Evolutionary conservation across 2,888 invertebrate genomes (phyloP).

Genomic region (Heteromyza rotundicornis): DNA sequence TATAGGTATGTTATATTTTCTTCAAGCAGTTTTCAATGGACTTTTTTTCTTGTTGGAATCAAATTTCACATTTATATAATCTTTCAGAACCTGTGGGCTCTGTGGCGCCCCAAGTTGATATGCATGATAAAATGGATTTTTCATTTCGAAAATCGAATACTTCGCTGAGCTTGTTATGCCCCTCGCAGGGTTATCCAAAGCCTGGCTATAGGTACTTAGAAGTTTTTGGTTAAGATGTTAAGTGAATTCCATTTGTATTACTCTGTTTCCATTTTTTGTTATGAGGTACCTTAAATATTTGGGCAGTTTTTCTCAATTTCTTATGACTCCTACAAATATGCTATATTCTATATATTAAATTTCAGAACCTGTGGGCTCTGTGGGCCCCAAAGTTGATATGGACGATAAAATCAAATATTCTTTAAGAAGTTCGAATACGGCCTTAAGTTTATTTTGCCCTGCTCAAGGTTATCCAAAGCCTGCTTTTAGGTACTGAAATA

Average conservation of each 20-base stretch:
- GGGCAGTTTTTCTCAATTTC: no score
- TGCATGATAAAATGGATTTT: conserved; percentile 63
- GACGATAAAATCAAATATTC: conserved; percentile 61
- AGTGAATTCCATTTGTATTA: no score
- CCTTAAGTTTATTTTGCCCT: conserved; percentile 72
- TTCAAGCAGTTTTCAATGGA: conserved; percentile 36
- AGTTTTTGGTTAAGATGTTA: not conserved
- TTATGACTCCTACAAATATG: no score
- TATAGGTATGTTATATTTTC: conserved; percentile 57
- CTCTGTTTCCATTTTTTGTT: no score
- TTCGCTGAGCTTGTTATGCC: conserved; percentile 68
- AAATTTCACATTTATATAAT: not conserved
- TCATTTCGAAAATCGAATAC: conserved; percentile 54
- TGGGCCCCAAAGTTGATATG: conserved; percentile 67
- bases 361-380: conserved; percentile 64
- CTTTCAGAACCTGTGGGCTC: conserved; percentile 61
- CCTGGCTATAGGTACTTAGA: conserved; percentile 67
- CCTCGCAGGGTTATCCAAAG: conserved; percentile 73
- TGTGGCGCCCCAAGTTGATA: conserved; percentile 69
- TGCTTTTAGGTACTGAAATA: conserved; percentile 51
- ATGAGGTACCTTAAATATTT: no score
- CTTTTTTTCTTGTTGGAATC: not conserved
- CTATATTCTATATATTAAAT: no score
- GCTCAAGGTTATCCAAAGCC: conserved; percentile 72
- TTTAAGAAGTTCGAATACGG: conserved; percentile 49